Percentiles rank a stretch among this genome's conserved stretches.
Evolutionary conservation across 2,113 vertebrate genomes (phyloP).

Genomic region (Oreochromis tanganicae): DNA sequence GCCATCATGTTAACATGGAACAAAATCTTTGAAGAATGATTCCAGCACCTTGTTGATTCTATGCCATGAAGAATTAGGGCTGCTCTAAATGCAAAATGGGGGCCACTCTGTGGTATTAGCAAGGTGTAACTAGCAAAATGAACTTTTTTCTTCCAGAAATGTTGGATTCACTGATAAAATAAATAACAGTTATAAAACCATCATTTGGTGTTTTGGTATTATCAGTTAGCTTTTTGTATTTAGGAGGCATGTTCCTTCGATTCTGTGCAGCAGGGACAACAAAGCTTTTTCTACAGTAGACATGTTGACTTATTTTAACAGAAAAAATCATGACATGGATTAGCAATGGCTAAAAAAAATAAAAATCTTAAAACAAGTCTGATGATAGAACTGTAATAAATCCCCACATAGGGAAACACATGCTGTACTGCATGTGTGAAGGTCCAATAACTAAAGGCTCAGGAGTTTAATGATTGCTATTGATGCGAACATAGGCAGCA

Average conservation of each 20-base stretch:
- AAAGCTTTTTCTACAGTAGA: not conserved
- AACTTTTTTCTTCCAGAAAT: not conserved
- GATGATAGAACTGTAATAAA: not conserved
- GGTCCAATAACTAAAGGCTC: not conserved
- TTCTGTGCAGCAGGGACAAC: not conserved
- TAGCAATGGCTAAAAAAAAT: not conserved
- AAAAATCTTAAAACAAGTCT: not conserved
- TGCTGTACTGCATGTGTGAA: not conserved
- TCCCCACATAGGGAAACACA: not conserved
- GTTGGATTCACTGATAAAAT: not conserved
- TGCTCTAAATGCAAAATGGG: accelerated
- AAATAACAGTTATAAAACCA: not conserved
- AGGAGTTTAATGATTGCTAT: not conserved
- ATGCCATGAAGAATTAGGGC: not conserved
- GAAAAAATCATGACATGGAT: not conserved
- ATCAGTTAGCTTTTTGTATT: not conserved
- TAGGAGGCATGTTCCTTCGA: not conserved
- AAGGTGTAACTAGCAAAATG: not conserved
- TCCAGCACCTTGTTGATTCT: not conserved
- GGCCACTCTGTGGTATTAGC: not conserved
- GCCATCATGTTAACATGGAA: not conserved
- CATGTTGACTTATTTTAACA: not conserved
- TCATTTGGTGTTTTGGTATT: not conserved
- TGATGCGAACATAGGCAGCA: not conserved
- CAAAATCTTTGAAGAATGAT: not conserved